A percentile compares a stretch with the other conserved stretches of the same genome.
phyloP scores from a whole-genome alignment of 2,113 vertebrate genomes.

The Chauna torquata region DNA sequence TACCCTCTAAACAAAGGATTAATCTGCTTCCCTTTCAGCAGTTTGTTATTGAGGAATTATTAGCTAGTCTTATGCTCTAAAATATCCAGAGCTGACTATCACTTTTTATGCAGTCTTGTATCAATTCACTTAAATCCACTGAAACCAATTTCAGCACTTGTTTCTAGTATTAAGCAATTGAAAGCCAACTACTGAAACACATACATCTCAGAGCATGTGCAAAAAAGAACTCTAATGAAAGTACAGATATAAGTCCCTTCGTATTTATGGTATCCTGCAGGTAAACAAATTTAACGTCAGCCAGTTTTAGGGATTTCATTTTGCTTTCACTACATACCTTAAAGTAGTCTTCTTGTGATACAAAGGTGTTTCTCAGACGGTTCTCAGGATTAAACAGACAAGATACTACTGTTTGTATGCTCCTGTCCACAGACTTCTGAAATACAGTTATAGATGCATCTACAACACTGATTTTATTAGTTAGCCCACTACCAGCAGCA shows the following conservation, averaged over 20 bases:
- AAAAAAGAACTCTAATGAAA: neutral
- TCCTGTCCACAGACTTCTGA: conserved; percentile 82
- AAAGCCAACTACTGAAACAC: neutral
- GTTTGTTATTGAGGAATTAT: neutral
- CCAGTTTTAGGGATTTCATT: neutral
- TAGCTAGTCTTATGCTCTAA: neutral
- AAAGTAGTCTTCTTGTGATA: conserved; percentile 75
- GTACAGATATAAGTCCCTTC: neutral
- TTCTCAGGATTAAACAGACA: conserved; percentile 78
- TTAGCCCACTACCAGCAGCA: neutral
- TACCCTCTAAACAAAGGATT: neutral
- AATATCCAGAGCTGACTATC: neutral
- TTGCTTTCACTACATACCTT: conserved; percentile 69
- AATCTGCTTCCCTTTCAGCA: neutral
- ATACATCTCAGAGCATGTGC: accelerated
- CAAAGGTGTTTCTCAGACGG: conserved; percentile 68
- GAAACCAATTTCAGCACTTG: neutral
- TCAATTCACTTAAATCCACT: neutral
- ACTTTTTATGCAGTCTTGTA: neutral
- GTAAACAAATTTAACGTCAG: neutral
- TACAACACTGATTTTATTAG: neutral
- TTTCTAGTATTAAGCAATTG: neutral
- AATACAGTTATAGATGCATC: conserved; percentile 54
- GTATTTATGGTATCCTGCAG: neutral
- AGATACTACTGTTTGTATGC: conserved; percentile 80